A percentile compares a stretch with the other conserved stretches of the same genome.
Conservation (phyloP, 2,888 invertebrate species). For the Aromia moschata region DNA sequence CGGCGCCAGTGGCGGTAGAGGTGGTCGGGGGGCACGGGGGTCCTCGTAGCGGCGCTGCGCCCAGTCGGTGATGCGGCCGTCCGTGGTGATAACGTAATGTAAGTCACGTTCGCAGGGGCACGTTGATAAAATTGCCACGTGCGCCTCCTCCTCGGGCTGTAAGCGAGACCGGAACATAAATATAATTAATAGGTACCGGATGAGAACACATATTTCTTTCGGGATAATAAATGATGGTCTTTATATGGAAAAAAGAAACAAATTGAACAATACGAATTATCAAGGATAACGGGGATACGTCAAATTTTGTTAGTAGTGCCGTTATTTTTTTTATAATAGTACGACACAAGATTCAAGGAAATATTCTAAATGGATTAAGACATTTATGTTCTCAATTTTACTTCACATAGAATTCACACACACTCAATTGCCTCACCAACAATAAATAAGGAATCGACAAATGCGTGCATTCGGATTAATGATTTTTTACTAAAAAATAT, state of each 20-base stretch:
- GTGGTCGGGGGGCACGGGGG: constrained; percentile 50
- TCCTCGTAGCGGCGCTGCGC: constrained; percentile 66
- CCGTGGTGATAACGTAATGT: constrained; percentile 72
- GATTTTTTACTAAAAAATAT: no score
- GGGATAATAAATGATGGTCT: constrained; percentile 10
- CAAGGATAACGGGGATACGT: neutral
- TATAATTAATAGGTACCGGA: constrained; percentile 19
- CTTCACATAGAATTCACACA: no score
- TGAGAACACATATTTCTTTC: constrained; percentile 14
- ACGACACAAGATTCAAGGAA: no score
- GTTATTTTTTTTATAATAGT: no score
- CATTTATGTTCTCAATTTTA: no score
- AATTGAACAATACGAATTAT: neutral
- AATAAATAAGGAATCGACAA: no score
- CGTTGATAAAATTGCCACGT: constrained; percentile 72
- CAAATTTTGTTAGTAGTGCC: no score
- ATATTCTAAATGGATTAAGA: no score
- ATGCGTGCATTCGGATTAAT: no score
- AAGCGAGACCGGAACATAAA: constrained; percentile 29
- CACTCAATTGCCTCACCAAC: no score
- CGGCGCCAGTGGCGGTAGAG: constrained; percentile 62
- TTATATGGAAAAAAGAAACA: constrained; percentile 1
- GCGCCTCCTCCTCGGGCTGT: constrained; percentile 72
- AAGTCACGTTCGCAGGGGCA: constrained; percentile 72
- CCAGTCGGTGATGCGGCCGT: constrained; percentile 73